phyloP scores from a whole-genome alignment of 2,797 vertebrate species.

The Oryzias dopingdopingensis region DNA sequence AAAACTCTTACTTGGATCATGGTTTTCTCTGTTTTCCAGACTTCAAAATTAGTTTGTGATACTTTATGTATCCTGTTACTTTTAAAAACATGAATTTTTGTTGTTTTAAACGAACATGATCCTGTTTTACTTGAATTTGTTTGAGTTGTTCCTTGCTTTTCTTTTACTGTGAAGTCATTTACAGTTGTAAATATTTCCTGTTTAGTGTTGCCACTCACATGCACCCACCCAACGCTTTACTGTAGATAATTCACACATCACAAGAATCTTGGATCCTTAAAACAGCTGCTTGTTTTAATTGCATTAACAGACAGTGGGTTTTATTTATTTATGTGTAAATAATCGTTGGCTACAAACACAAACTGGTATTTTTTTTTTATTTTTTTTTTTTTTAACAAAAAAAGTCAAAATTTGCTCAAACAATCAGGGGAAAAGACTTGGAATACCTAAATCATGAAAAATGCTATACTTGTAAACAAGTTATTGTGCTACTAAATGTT shows the following conservation, averaged over 20 bases:
- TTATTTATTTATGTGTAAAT: conserved; percentile 70
- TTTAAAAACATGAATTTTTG: conserved; percentile 44
- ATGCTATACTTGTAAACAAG: conserved; percentile 64
- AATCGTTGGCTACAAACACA: conserved; percentile 33
- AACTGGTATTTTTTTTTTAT: background rate
- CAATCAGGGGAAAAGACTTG: conserved; percentile 70
- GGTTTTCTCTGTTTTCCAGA: conserved; percentile 51
- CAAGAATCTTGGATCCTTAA: too few relatives aligned
- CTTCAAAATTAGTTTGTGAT: conserved; percentile 18
- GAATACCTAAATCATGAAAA: conserved; percentile 55
- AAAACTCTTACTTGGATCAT: conserved; percentile 56
- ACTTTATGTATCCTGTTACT: conserved; percentile 35
- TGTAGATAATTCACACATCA: conserved; percentile 53
- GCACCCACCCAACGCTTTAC: conserved; percentile 28
- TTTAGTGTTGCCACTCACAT: conserved; percentile 49
- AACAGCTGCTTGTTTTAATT: conserved; percentile 17
- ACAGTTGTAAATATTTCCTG: conserved; percentile 24
- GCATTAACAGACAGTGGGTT: conserved; percentile 41
- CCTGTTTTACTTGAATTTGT: conserved; percentile 84
- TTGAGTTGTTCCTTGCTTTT: conserved; percentile 57
- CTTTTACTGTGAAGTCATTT: conserved; percentile 63
- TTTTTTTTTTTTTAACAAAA: conserved; percentile 22
- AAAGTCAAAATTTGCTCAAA: conserved; percentile 75
- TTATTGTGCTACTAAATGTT: conserved; percentile 75
- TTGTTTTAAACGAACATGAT: conserved; percentile 68